Conservation (phyloP, 2,797 vertebrate genomes). For the Tokudaia tokunoshimensis region DNA sequence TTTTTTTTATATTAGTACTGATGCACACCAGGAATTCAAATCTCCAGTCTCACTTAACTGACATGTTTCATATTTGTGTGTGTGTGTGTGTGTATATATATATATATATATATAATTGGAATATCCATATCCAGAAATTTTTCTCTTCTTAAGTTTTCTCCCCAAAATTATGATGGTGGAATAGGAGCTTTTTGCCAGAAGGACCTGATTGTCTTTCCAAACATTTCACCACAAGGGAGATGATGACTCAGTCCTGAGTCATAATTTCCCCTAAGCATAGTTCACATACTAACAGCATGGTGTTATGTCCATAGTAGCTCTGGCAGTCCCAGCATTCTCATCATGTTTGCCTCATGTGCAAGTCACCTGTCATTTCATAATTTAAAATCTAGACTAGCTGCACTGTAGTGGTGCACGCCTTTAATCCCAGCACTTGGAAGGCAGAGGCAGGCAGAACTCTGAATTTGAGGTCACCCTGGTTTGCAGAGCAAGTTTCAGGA, state of each 20-base stretch:
- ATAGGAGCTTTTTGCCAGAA: slow-evolving; percentile 44
- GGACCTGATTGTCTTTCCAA: background rate
- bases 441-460: background rate
- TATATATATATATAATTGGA: background rate
- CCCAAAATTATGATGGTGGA: slow-evolving; percentile 3
- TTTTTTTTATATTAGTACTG: background rate
- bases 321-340: background rate
- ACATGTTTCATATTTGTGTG: background rate
- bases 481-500: background rate
- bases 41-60: background rate
- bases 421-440: background rate
- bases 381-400: slow-evolving; percentile 11
- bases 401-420: background rate
- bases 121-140: background rate
- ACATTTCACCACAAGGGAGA: slow-evolving; percentile 22
- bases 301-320: background rate
- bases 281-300: background rate
- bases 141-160: slow-evolving; percentile 19
- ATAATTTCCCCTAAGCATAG: background rate
- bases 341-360: background rate
- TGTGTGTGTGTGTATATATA: too few species aligned
- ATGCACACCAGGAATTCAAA: background rate
- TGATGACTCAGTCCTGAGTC: background rate
- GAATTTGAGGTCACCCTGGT: background rate
- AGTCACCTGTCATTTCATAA: background rate